phyloP scores from a whole-genome alignment of 1,140 invertebrate genomes.

The Kradibia gibbosae region DNA sequence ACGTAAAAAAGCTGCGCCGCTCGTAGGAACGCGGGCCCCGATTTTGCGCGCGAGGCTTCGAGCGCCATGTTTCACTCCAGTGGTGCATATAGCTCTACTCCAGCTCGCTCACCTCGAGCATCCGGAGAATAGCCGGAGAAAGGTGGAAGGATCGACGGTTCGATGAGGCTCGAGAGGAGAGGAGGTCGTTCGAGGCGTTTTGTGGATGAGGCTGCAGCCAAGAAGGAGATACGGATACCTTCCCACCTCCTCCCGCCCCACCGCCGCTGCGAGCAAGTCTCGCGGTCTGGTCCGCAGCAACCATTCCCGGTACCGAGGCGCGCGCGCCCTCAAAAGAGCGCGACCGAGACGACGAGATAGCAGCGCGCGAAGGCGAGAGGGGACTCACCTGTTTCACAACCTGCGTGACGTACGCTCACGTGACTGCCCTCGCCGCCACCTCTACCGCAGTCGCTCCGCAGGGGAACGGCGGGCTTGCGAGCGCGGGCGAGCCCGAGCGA shows the following conservation, averaged over 20 bases:
- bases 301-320: neutral
- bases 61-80: conserved; percentile 1
- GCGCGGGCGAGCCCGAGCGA: conserved; percentile 13
- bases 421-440: conserved; percentile 60
- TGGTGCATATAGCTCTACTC: neutral
- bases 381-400: conserved; percentile 71
- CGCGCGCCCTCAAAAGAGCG: neutral
- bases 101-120: neutral
- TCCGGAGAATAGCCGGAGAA: no score
- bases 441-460: conserved; percentile 11
- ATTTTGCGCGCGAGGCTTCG: neutral
- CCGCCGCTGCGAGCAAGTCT: neutral
- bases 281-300: no score
- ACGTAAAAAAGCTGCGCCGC: neutral
- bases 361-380: neutral
- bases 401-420: conserved; percentile 70
- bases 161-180: no score
- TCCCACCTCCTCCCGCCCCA: neutral
- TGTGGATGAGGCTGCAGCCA: neutral
- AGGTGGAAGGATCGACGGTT: neutral
- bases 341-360: neutral
- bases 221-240: neutral
- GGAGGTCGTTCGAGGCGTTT: no score
- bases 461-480: neutral
- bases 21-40: neutral